These are phyloP conservation scores for Daktulosphaira vitifoliae DNA, from an alignment of 1,140 invertebrate genomes.

Conservation along the genomic window DNA sequence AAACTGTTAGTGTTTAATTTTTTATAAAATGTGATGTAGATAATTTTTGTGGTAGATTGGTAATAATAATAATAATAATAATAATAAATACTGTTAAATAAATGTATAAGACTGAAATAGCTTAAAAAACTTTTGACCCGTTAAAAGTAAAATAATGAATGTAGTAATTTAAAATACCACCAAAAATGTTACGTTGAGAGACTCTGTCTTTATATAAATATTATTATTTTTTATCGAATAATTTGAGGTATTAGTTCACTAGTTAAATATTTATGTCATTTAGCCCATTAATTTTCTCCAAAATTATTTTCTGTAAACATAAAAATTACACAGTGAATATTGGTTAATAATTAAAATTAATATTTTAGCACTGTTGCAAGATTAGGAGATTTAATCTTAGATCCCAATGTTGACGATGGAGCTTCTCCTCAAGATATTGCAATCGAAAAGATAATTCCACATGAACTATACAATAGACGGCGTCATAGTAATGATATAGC, in stretches of 20 bases:
- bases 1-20: conserved; percentile 6
- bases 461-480: conserved; percentile 43
- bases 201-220: no score
- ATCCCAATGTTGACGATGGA: conserved; percentile 39
- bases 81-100: no score
- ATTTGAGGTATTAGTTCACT: no score
- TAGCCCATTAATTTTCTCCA: neutral
- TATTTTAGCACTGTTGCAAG: conserved; percentile 40
- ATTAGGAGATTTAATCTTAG: conserved; percentile 45
- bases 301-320: neutral
- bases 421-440: conserved; percentile 41
- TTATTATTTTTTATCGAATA: no score
- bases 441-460: conserved; percentile 40
- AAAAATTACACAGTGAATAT: neutral
- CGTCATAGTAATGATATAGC: conserved; percentile 47
- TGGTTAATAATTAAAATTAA: neutral
- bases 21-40: neutral
- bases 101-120: no score
- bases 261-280: no score
- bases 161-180: no score
- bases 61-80: no score
- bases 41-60: no score
- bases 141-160: no score
- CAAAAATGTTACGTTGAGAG: no score
- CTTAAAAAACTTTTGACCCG: no score